These are phyloP conservation scores for Urocitellus parryii DNA, from an alignment of 2,113 vertebrate genomes.

Conservation along the genomic window DNA sequence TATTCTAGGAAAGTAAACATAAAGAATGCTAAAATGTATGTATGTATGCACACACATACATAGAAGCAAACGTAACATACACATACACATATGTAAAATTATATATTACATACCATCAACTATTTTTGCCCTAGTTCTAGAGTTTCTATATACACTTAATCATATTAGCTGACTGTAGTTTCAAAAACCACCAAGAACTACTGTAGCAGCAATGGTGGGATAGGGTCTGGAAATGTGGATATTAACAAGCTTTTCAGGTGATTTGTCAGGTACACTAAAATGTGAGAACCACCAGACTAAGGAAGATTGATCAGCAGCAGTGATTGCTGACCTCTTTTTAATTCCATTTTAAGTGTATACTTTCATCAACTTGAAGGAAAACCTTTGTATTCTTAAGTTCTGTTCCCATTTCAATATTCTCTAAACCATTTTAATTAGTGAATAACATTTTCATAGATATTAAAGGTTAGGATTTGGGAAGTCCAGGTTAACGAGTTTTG, in stretches of 20 bases:
- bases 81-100: neutral
- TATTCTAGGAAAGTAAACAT: neutral
- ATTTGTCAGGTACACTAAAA: neutral
- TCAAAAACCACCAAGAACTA: neutral
- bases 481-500: constrained; percentile 46
- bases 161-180: neutral
- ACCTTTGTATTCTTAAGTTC: constrained; percentile 24
- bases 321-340: neutral
- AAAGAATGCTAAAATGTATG: neutral
- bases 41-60: neutral
- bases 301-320: neutral
- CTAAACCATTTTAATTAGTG: constrained; percentile 34
- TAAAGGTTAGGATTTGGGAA: constrained; percentile 28
- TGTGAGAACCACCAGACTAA: neutral
- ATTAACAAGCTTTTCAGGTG: neutral
- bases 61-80: neutral
- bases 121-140: neutral
- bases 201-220: neutral
- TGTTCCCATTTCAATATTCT: neutral
- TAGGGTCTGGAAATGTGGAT: neutral
- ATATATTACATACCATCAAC: neutral
- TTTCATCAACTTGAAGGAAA: neutral
- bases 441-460: neutral
- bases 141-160: neutral
- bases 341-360: neutral